Base-by-base conservation (phyloP, 2,888 invertebrate species). In the Melinaea menophilus region DNA sequence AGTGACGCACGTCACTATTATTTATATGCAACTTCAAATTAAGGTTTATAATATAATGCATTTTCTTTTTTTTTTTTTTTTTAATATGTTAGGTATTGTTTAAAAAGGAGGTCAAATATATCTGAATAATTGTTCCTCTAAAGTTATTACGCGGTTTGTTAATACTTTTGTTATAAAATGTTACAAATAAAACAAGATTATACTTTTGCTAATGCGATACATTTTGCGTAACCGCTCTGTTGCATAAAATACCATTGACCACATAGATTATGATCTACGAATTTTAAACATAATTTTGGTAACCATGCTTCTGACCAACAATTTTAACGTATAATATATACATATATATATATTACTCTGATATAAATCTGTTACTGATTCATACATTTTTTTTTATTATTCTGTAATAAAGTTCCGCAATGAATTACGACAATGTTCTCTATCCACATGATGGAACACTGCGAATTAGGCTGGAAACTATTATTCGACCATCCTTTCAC, bases 401-500 rank as follows among this genome's bases (percentile, higher is more conserved):
- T 69, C 65, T 58, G 72, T 69, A 76, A 79, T 77, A 71, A 71
- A 72, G 76, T 79, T 77, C 77, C 72, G 81, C 79, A 81, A 81
- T 77, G 74, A 77, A 78, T 83, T 81, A 78, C 82, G 76, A 76
- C 78, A 81, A 72, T 75, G 58, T 56, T 59, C 47, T 55, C 61
- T 68, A 66, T 69, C 55, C 66, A 67, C 69, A 65, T 65, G 67
- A 72, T 63, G 63, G 74, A 74, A 74, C 79, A 73, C 72, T 78
- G 82, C 76, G 81, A 85, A 87, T 80, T 82, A 80, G 86, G 83
- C 75, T 78, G 87, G 84, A 87, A 87, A 86, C 82, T 81, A 74
- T 75, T 75, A 78, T 75, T 75, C 77, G 77, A 72, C 77, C 41
- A 75, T 79, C 81, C 85, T 85, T 86, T 86, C 84, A 88, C 80